Evolutionary conservation across 2,888 invertebrate species (phyloP).

Genomic region (Hydroisotoma schaefferi): DNA sequence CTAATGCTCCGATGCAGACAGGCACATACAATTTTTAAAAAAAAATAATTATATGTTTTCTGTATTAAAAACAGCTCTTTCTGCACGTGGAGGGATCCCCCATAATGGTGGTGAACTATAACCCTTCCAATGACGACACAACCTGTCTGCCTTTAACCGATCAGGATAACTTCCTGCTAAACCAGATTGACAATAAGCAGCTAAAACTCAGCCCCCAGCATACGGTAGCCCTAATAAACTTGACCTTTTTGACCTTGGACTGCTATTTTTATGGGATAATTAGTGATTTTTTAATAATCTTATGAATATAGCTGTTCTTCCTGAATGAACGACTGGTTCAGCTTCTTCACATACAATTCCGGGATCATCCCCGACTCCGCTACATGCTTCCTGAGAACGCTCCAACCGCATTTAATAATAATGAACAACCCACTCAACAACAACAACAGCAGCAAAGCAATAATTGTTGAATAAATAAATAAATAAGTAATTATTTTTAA

Average conservation of each 20-base stretch:
- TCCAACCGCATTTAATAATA: no score
- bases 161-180: slow-evolving; percentile 34
- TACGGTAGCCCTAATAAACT: slow-evolving; percentile 20
- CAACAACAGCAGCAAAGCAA: no score
- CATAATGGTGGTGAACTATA: slow-evolving; percentile 29
- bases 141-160: slow-evolving; percentile 18
- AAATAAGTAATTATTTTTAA: no score
- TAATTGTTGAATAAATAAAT: no score
- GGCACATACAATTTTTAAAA: background rate
- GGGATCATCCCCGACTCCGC: slow-evolving; percentile 38
- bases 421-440: no score
- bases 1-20: background rate
- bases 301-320: slow-evolving; percentile 38
- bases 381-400: no score
- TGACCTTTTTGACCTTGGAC: background rate
- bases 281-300: background rate
- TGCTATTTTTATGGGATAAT: background rate
- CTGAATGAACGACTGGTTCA: slow-evolving; percentile 42
- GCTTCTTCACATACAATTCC: slow-evolving; percentile 34
- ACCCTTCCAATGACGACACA: slow-evolving; percentile 26
- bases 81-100: slow-evolving; percentile 42
- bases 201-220: slow-evolving; percentile 41
- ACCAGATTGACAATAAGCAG: slow-evolving; percentile 42
- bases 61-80: slow-evolving; percentile 34
- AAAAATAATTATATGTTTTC: background rate